Conservation (phyloP, 37 sponge, comb jelly and placozoan genomes). For the Halisarca cf. caerulea region DNA sequence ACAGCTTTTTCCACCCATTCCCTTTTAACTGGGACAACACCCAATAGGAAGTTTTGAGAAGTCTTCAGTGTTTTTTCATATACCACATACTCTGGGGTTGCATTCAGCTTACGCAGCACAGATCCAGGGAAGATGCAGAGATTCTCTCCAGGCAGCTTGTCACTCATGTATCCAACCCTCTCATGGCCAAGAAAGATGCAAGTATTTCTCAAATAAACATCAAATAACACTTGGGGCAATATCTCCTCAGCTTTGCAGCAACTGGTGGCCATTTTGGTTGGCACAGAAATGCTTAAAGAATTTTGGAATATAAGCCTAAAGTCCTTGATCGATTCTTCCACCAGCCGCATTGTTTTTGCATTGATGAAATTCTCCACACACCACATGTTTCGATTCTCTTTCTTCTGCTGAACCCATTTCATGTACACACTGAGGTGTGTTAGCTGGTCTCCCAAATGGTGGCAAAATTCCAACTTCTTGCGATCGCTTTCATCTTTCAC, state of each 20-base stretch:
- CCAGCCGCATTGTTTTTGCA: slow-evolving; percentile 66
- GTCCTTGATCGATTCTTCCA: slow-evolving; percentile 63
- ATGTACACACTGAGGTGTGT: slow-evolving; percentile 44
- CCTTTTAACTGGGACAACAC: slow-evolving; percentile 56
- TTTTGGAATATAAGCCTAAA: slow-evolving; percentile 18
- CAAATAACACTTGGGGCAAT: slow-evolving; percentile 49
- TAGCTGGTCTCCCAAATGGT: slow-evolving; percentile 57
- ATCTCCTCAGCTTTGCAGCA: slow-evolving; percentile 29
- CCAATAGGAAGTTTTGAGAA: slow-evolving; percentile 59
- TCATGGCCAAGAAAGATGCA: slow-evolving; percentile 57
- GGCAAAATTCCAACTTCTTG: slow-evolving; percentile 56
- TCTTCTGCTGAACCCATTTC: slow-evolving; percentile 34
- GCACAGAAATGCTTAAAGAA: not conserved
- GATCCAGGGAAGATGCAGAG: slow-evolving; percentile 58
- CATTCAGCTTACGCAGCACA: slow-evolving; percentile 34
- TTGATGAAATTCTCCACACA: slow-evolving; percentile 71
- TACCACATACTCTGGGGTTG: slow-evolving; percentile 37
- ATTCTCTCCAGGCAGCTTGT: slow-evolving; percentile 4
- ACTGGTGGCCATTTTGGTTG: not conserved
- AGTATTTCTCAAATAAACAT: slow-evolving; percentile 44
- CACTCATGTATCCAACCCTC: slow-evolving; percentile 54
- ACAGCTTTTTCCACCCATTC: slow-evolving; percentile 79
- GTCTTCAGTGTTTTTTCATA: slow-evolving; percentile 74
- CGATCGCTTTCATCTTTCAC: slow-evolving; percentile 59
- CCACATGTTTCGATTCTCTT: slow-evolving; percentile 53